These are phyloP conservation scores for Pteria penguin DNA, from an alignment of 2,888 invertebrate species.

Conservation along the genomic window DNA sequence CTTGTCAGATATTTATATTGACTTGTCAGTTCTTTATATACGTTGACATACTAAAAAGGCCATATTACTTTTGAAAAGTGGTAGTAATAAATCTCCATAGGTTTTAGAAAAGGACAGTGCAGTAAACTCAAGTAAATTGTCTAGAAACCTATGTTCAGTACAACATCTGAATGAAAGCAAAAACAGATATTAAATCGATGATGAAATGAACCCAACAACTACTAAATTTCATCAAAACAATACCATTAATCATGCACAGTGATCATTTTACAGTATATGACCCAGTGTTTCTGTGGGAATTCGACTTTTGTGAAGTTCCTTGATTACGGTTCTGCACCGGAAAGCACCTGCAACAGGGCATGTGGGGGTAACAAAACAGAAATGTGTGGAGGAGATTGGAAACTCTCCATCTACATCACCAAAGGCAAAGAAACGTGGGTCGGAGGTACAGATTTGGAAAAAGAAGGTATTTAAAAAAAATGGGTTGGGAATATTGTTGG, in stretches of 20 bases:
- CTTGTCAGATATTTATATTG: background rate
- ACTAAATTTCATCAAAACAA: too few relatives aligned
- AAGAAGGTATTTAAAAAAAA: too few relatives aligned
- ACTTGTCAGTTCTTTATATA: background rate
- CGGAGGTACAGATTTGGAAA: slow-evolving; percentile 13
- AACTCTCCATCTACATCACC: slow-evolving; percentile 8
- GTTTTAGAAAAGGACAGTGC: too few relatives aligned
- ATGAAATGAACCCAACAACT: too few relatives aligned
- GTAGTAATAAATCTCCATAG: too few relatives aligned
- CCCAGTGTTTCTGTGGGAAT: slow-evolving; percentile 28
- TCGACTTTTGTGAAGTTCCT: background rate
- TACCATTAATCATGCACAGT: too few relatives aligned
- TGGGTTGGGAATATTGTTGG: too few relatives aligned
- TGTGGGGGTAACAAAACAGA: slow-evolving; percentile 8
- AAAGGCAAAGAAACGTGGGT: slow-evolving; percentile 16
- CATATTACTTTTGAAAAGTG: too few relatives aligned
- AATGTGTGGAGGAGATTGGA: slow-evolving; percentile 20
- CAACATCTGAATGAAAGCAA: too few relatives aligned
- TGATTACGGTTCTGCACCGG: background rate
- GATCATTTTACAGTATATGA: slow-evolving; percentile 1
- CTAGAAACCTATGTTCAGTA: too few relatives aligned
- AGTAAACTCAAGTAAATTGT: too few relatives aligned
- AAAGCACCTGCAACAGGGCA: background rate
- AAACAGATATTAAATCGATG: too few relatives aligned
- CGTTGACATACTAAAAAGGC: background rate